Conservation (phyloP, 2,113 vertebrate species). For the Seriola aureovittata region DNA sequence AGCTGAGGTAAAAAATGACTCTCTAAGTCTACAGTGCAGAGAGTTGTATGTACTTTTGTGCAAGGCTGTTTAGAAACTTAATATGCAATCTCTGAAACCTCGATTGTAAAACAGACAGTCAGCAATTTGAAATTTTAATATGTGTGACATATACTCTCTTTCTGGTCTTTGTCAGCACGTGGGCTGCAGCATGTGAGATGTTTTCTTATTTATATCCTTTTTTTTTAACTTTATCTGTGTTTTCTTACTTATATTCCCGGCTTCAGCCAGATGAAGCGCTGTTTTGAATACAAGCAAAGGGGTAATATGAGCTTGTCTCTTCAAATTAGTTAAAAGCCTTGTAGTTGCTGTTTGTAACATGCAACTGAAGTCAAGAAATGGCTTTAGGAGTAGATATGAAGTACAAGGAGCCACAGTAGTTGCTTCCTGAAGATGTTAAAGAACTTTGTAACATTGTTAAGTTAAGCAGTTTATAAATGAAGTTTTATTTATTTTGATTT, state of each 20-base stretch:
- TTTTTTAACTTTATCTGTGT: conserved; percentile 2
- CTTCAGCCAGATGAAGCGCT: conserved; percentile 52
- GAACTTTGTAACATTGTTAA: not conserved
- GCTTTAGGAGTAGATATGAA: conserved; percentile 51
- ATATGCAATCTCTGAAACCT: conserved; percentile 15
- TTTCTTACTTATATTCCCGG: conserved; percentile 19
- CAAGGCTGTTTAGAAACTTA: conserved; percentile 19
- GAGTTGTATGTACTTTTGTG: conserved; percentile 1
- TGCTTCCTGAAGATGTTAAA: not conserved
- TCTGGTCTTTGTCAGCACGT: not conserved
- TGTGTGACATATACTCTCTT: not conserved
- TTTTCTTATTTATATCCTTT: not conserved
- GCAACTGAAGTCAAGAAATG: conserved; percentile 41
- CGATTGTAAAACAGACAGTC: not conserved
- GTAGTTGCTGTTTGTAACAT: conserved; percentile 53
- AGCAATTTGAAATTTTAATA: not conserved
- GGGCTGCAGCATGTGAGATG: too few species aligned
- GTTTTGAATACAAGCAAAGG: conserved; percentile 56
- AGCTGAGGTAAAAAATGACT: conserved; percentile 24
- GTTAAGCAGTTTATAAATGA: not conserved
- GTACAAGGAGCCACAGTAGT: conserved; percentile 3
- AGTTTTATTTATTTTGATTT: not conserved
- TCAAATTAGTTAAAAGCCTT: conserved; percentile 77
- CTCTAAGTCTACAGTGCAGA: not conserved
- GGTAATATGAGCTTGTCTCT: conserved; percentile 69